A percentile compares a stretch with the other conserved stretches of the same genome.
phyloP scores from a whole-genome alignment of 2,888 invertebrate species.

The Scelioninae gen. 2 region DNA sequence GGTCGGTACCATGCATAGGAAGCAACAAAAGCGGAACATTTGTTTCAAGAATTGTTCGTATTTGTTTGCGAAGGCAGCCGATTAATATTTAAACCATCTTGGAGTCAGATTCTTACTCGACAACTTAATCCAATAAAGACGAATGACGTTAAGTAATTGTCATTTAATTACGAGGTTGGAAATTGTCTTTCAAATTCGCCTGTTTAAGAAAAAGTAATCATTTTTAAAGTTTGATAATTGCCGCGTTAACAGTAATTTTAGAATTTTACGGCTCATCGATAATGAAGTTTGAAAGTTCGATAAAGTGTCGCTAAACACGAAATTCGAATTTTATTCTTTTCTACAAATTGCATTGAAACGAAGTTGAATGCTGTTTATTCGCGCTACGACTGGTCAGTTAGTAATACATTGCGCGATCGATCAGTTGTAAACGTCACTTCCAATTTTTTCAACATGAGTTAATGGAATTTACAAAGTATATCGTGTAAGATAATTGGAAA shows the following conservation, averaged over 20 bases:
- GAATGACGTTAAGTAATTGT: constrained; percentile 32
- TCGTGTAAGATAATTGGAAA: too few relatives aligned
- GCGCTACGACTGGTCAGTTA: background rate
- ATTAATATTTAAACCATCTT: constrained; percentile 6
- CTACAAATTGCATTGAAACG: constrained; percentile 10
- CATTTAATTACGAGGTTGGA: constrained; percentile 25
- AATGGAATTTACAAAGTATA: too few relatives aligned
- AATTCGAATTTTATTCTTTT: constrained; percentile 2
- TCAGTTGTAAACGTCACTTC: background rate
- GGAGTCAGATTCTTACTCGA: too few relatives aligned
- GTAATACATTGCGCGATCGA: background rate
- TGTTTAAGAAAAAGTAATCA: constrained; percentile 24
- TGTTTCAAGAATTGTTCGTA: background rate
- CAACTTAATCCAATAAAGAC: constrained; percentile 18
- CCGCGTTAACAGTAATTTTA: constrained; percentile 14
- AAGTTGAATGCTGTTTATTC: constrained; percentile 2
- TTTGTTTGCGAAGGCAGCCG: too few relatives aligned
- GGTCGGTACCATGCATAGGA: too few relatives aligned
- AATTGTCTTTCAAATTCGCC: constrained; percentile 32
- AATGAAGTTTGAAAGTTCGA: constrained; percentile 33
- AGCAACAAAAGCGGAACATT: too few relatives aligned
- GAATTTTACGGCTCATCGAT: constrained; percentile 10
- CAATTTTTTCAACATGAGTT: too few relatives aligned
- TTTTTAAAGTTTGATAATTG: constrained; percentile 24
- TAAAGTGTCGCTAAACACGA: constrained; percentile 1